These are phyloP conservation scores for Amiota communis DNA, from an alignment of 2,888 invertebrate species.

Conservation along the genomic window DNA sequence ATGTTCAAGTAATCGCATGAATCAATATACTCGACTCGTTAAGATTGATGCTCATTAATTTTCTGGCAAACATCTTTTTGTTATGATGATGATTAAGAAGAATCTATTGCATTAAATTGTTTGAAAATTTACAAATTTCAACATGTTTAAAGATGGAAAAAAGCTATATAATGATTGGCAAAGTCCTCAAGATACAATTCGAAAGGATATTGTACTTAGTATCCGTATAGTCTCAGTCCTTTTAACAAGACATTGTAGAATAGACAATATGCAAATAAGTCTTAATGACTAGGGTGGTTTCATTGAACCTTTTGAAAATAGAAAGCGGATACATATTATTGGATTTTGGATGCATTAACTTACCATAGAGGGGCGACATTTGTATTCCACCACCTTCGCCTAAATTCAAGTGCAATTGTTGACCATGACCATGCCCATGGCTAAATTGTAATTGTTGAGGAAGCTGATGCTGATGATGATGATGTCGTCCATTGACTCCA, in stretches of 20 bases:
- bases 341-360: slow-evolving; percentile 1
- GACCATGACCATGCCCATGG: too few species aligned
- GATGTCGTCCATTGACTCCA: slow-evolving; percentile 13
- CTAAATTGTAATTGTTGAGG: slow-evolving; percentile 18
- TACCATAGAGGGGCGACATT: not conserved
- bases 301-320: too few species aligned
- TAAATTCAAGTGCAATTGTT: too few species aligned
- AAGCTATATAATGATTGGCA: not conserved
- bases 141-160: too few species aligned
- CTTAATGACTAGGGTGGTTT: too few species aligned
- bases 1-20: not conserved
- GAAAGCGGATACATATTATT: slow-evolving; percentile 12
- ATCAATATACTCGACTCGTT: not conserved
- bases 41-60: not conserved
- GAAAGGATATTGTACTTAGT: not conserved
- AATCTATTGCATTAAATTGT: too few species aligned
- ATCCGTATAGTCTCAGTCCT: too few species aligned
- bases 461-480: not conserved
- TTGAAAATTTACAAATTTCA: too few species aligned
- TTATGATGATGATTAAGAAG: too few species aligned
- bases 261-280: too few species aligned
- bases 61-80: not conserved
- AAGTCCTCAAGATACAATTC: not conserved
- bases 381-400: too few species aligned
- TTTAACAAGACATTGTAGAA: too few species aligned